Evolutionary conservation across 2,888 invertebrate species (phyloP).

Genomic region (Aphodius granarius): DNA sequence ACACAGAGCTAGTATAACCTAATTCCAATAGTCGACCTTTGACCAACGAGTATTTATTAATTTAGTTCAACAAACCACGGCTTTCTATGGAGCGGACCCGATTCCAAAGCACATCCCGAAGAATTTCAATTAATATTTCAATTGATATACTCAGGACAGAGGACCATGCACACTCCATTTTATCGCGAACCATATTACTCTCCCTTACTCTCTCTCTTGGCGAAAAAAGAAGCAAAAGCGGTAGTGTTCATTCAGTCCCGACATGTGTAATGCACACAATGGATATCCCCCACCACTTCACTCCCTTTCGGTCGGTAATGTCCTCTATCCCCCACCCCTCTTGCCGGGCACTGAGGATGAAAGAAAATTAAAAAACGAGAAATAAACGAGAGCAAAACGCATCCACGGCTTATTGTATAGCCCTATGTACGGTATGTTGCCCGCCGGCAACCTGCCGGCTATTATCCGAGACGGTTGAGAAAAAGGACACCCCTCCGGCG

Average conservation of each 20-base stretch:
- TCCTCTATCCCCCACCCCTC: background rate
- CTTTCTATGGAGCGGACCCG: background rate
- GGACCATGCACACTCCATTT: background rate
- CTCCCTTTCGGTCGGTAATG: background rate
- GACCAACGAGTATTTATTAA: no score
- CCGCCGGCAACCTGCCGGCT: background rate
- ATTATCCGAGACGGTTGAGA: background rate
- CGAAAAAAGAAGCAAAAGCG: background rate
- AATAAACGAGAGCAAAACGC: background rate
- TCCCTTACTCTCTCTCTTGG: background rate
- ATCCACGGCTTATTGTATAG: background rate
- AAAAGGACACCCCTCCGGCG: background rate
- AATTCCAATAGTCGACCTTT: no score
- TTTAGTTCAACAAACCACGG: background rate
- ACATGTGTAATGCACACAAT: background rate
- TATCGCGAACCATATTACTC: background rate
- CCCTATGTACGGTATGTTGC: background rate
- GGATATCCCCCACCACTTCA: background rate
- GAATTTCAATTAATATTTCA: background rate
- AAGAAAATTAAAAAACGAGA: background rate
- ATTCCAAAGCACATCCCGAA: background rate
- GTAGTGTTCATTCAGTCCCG: background rate
- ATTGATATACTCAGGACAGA: background rate
- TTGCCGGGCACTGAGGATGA: background rate
- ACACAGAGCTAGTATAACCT: no score